A percentile compares a stretch with the other conserved stretches of the same genome.
Evolutionary conservation across 2,113 vertebrate genomes (phyloP).

Genomic region (Eulemur macaco): DNA sequence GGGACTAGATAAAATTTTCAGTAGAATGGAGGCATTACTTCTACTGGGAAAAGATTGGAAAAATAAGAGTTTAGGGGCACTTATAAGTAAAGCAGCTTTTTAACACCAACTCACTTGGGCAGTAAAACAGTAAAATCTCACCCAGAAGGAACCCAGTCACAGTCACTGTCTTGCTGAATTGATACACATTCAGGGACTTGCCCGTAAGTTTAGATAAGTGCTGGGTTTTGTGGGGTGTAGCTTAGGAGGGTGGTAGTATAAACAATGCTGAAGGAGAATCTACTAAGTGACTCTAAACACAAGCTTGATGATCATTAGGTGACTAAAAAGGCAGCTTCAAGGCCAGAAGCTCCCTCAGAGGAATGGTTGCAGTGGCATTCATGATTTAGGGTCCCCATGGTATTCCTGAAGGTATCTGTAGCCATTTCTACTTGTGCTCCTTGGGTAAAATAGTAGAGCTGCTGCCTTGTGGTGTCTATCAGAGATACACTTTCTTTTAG

Average conservation of each 20-base stretch:
- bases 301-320: neutral
- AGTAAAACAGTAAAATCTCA: neutral
- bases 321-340: neutral
- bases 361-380: neutral
- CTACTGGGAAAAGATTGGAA: neutral
- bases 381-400: neutral
- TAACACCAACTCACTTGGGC: neutral
- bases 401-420: neutral
- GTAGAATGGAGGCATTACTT: neutral
- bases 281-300: neutral
- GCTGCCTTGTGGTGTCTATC: neutral
- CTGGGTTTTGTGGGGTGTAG: neutral
- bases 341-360: neutral
- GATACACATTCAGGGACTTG: neutral
- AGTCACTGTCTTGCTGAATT: neutral
- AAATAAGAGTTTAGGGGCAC: neutral
- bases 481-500: neutral
- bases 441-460: neutral
- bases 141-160: neutral
- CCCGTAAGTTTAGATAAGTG: neutral
- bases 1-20: neutral
- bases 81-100: conserved; percentile 22
- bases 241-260: neutral
- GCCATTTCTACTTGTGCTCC: neutral
- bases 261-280: neutral